phyloP scores from a whole-genome alignment of 1,140 invertebrate species.

The Apocrypta bakeri region DNA sequence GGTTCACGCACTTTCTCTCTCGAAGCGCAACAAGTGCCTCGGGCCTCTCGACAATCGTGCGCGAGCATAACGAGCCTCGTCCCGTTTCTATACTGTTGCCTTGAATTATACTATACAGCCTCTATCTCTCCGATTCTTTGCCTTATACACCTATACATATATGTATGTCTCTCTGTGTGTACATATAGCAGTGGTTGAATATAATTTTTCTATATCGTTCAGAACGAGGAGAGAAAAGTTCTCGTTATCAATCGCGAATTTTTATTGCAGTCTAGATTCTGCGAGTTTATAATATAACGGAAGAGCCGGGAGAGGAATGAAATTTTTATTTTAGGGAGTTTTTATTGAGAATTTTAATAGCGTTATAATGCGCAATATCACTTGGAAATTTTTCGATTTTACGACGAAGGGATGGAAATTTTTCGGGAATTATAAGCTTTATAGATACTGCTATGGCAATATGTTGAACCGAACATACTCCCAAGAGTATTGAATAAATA shows the following conservation, averaged over 20 bases:
- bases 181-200: neutral
- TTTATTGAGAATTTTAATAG: neutral
- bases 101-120: neutral
- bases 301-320: neutral
- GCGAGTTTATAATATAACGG: neutral
- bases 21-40: slow-evolving; percentile 43
- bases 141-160: too few relatives aligned
- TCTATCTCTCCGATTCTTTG: neutral
- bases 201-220: neutral
- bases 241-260: neutral
- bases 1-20: slow-evolving; percentile 18
- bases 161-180: too few relatives aligned
- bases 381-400: neutral
- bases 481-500: too few relatives aligned
- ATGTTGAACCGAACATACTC: too few relatives aligned
- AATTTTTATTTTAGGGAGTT: neutral
- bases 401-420: neutral
- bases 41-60: slow-evolving; percentile 33
- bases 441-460: neutral
- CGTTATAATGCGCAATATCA: neutral
- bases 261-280: neutral
- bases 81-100: slow-evolving; percentile 9
- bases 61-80: slow-evolving; percentile 24
- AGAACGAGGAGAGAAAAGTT: too few relatives aligned
- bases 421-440: neutral